Percentiles rank a stretch among this genome's conserved stretches.
Evolutionary conservation across 2,113 vertebrate genomes (phyloP).

Genomic region (Raja brachyura): DNA sequence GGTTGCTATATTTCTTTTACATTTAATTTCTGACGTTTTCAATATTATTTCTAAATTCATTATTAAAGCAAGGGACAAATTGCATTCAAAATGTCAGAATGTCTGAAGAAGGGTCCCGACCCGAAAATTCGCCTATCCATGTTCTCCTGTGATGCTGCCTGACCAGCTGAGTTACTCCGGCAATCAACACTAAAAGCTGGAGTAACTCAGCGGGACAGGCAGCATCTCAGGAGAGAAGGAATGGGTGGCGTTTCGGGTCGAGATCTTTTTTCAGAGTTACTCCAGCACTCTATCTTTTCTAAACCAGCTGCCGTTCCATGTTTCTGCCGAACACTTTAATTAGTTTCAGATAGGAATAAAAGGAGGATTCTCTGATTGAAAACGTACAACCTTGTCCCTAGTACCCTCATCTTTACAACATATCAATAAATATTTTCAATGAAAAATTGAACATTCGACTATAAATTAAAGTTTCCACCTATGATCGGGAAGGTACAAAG

Average conservation of each 20-base stretch:
- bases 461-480: not conserved
- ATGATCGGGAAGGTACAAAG: not conserved
- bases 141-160: too few relatives aligned
- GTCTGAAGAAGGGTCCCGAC: not conserved
- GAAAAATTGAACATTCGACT: too few relatives aligned
- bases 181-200: too few relatives aligned
- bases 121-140: too few relatives aligned
- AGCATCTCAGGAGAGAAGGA: too few relatives aligned
- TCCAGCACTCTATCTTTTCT: too few relatives aligned
- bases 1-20: not conserved
- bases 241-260: too few relatives aligned
- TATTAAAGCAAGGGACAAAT: not conserved
- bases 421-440: not conserved
- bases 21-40: not conserved
- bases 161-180: too few relatives aligned
- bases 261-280: too few relatives aligned
- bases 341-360: not conserved
- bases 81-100: not conserved
- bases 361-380: not conserved
- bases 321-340: too few relatives aligned
- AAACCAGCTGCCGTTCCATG: too few relatives aligned
- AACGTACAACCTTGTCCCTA: not conserved
- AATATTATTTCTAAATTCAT: not conserved
- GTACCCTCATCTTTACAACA: not conserved
- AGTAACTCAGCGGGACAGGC: too few relatives aligned